phyloP scores from a whole-genome alignment of 2,797 vertebrate species.

The Rousettus madagascariensis region DNA sequence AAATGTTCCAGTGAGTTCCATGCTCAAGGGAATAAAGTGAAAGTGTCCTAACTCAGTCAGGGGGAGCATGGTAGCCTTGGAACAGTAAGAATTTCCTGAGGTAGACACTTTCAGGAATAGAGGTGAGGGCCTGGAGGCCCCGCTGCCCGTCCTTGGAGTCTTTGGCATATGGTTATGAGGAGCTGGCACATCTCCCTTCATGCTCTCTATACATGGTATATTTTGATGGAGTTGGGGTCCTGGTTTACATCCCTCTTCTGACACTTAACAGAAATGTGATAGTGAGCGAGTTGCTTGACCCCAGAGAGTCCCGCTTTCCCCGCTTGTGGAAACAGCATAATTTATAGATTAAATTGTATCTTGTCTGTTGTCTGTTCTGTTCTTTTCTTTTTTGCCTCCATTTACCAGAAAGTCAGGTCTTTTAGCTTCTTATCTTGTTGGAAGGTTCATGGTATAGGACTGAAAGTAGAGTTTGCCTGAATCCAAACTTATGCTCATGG shows the following conservation, averaged over 20 bases:
- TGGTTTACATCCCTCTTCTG: neutral
- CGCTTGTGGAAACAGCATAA: neutral
- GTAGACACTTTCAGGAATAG: neutral
- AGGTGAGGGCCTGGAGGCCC: neutral
- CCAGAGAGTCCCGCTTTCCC: neutral
- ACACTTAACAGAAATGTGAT: neutral
- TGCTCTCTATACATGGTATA: neutral
- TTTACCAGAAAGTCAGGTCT: neutral
- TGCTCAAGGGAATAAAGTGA: neutral
- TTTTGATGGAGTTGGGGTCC: neutral
- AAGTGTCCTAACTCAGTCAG: neutral
- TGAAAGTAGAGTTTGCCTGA: neutral
- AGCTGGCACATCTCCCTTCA: neutral
- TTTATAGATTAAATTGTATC: neutral
- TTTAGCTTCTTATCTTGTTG: neutral
- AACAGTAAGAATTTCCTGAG: neutral
- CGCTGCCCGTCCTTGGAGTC: neutral
- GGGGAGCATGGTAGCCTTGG: neutral
- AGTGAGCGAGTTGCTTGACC: neutral
- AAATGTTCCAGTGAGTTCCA: neutral
- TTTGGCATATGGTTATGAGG: fast-evolving
- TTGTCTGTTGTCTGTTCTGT: neutral
- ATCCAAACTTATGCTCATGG: neutral
- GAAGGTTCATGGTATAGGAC: neutral
- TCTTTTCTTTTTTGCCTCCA: neutral